A percentile compares a stretch with the other conserved stretches of the same genome.
Evolutionary conservation across 2,888 invertebrate species (phyloP).

Genomic region (Macropis europaea): DNA sequence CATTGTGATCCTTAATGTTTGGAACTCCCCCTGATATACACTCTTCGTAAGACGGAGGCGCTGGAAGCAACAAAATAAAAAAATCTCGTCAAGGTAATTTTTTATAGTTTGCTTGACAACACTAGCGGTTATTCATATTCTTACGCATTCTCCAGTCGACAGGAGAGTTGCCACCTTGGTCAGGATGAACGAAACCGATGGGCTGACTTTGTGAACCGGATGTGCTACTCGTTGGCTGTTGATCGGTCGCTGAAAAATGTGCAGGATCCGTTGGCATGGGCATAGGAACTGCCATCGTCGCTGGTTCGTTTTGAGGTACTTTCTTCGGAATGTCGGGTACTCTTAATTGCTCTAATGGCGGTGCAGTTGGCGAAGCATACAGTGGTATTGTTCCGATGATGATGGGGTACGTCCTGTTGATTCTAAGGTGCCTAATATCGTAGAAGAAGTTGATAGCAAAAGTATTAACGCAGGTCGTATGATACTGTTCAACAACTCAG

Average conservation of each 20-base stretch:
- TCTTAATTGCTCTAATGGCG: not conserved
- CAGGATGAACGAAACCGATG: not conserved
- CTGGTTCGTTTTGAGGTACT: not conserved
- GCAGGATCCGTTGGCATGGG: slow-evolving; percentile 2
- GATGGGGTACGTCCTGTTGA: slow-evolving; percentile 37
- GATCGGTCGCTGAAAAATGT: not conserved
- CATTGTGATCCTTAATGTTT: slow-evolving; percentile 42
- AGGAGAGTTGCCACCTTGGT: not conserved
- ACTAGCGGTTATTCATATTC: not conserved
- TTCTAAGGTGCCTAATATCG: slow-evolving; percentile 34
- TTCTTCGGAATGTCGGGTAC: not conserved
- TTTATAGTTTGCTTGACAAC: too few species aligned
- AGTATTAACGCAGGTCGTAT: too few species aligned
- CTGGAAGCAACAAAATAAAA: slow-evolving; percentile 25
- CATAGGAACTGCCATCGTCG: not conserved
- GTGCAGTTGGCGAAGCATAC: not conserved
- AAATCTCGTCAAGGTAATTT: too few species aligned
- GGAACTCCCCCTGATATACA: slow-evolving; percentile 31
- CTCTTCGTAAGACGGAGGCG: slow-evolving; percentile 60
- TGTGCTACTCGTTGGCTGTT: not conserved
- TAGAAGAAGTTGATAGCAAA: not conserved
- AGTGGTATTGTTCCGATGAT: slow-evolving; percentile 59
- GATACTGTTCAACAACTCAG: too few species aligned
- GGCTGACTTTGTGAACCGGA: not conserved
- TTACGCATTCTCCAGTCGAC: slow-evolving; percentile 32